Evolutionary conservation across 2,113 vertebrate species (phyloP), one percentile per base, ranked within the genome.

Genomic region (Corynorhinus townsendii): DNA sequence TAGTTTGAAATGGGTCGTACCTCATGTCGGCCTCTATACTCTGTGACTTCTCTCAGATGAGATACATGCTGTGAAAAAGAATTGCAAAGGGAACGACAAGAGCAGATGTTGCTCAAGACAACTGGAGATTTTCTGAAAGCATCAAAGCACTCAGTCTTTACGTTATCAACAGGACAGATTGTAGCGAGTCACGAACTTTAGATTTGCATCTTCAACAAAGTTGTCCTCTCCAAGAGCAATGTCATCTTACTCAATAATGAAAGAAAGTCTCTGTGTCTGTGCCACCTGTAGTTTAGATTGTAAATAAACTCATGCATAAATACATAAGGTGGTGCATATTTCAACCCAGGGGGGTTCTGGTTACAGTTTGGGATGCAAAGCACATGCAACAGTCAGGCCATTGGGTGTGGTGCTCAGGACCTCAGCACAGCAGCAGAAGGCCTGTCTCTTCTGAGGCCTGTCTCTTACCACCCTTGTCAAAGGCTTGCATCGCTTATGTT

Each of bases 71-170:
- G 69, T 87, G 71, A 80, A 90, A 90, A 80, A 80, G 40, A 93
- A 96, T 28, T 59, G 17, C 68, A 79, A 79, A 94, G 38, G 45
- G 86, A 93, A 94, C 69, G 66, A 93, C 87, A 93, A 75, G 35
- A 86, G 45, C 68, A 95, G 85, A 89, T 92, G 81, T 92, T 93
- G 5, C 68, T 75, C 64, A 54, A 88, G 72, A 90, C 81, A 89
- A 91, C 33, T 93, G 59, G 35, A 92, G 62, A 92, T 56, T 47
- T 30, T 93, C 24, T 92, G 77, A 94, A 89, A 83, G 62, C 30
- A 92, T 80, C 72, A 88, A 90, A 96, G 75, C 43, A 77, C 24
- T 66, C 4, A 49, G 40, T 16, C 77, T 66, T 62, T 26, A 66
- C 43, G 5, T 45, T 71, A 93, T 62, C 49, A 83, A 69, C 49